Evolutionary conservation across 1,140 invertebrate genomes (phyloP).

Genomic region (Cryptotermes secundus): DNA sequence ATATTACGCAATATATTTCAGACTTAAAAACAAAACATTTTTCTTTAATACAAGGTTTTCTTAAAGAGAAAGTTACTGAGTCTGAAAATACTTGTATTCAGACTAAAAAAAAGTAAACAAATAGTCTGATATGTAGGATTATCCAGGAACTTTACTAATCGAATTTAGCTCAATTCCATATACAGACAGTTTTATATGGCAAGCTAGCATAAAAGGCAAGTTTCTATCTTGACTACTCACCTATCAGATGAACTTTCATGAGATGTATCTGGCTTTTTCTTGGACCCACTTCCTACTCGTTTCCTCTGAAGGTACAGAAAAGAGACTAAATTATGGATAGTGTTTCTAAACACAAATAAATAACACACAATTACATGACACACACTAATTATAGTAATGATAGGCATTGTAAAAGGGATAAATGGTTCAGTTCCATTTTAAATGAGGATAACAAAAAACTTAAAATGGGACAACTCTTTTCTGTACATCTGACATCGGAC

Average conservation of each 20-base stretch:
- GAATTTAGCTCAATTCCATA: too few species aligned
- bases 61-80: too few species aligned
- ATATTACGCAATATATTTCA: too few species aligned
- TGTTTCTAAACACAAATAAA: not conserved
- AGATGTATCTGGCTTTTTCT: constrained; percentile 30
- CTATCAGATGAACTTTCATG: constrained; percentile 30
- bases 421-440: not conserved
- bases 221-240: not conserved
- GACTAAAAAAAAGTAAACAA: too few species aligned
- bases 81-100: too few species aligned
- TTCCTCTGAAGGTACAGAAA: constrained; percentile 30
- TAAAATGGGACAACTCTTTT: constrained; percentile 14
- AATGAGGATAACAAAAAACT: not conserved
- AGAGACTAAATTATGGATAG: not conserved
- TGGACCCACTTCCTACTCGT: constrained; percentile 24
- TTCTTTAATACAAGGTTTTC: too few species aligned
- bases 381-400: not conserved
- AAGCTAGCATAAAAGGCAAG: too few species aligned
- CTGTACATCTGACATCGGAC: too few species aligned
- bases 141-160: too few species aligned
- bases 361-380: not conserved
- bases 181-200: too few species aligned
- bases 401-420: not conserved
- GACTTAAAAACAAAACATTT: too few species aligned
- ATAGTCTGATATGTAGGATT: too few species aligned